phyloP scores from a whole-genome alignment of 2,113 vertebrate genomes.

The Fulica atra region DNA sequence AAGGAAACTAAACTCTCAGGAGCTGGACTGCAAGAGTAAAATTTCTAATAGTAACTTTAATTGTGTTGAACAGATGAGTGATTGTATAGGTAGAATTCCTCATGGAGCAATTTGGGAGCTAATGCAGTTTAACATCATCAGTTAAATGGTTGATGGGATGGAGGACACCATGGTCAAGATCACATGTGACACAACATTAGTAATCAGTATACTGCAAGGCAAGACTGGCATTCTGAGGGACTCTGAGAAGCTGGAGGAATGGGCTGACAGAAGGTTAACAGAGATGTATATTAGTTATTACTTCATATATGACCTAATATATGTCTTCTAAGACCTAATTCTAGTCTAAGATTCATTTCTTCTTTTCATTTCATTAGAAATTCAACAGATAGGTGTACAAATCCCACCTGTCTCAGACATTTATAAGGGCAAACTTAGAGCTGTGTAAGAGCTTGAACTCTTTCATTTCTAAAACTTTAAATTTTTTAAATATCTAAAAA shows the following conservation, averaged over 20 bases:
- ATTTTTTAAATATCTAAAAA: not conserved
- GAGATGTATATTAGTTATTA: not conserved
- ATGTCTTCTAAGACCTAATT: not conserved
- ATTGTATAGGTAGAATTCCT: not conserved
- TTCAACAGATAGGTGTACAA: not conserved
- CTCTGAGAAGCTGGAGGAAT: not conserved
- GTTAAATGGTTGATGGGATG: rapidly evolving
- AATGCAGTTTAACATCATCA: not conserved
- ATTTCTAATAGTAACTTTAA: not conserved
- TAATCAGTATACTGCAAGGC: not conserved
- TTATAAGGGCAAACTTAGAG: not conserved
- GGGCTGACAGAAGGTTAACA: not conserved
- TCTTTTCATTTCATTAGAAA: not conserved
- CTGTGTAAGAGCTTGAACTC: not conserved
- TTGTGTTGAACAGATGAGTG: not conserved
- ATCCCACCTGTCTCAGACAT: not conserved
- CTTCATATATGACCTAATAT: not conserved
- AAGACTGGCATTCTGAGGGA: not conserved
- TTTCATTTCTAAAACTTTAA: not conserved
- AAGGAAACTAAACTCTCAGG: not conserved
- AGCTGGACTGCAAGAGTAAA: not conserved
- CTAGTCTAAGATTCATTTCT: not conserved
- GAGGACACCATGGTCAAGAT: not conserved
- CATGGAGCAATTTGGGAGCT: not conserved
- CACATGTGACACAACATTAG: not conserved